Evolutionary conservation across 2,888 invertebrate genomes (phyloP).

Genomic region (Eupsilia transversa): DNA sequence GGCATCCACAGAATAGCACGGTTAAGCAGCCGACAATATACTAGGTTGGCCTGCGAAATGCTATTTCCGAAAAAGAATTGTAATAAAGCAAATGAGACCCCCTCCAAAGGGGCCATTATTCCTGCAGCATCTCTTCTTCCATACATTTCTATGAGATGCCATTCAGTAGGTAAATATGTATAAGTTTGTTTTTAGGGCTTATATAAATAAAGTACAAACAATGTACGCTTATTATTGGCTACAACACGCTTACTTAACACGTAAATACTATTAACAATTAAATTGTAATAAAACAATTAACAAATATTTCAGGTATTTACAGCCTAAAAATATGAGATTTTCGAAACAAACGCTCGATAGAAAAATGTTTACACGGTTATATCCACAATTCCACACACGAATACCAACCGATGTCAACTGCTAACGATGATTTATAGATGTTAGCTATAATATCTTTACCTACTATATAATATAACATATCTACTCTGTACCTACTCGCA

Average conservation of each 20-base stretch:
- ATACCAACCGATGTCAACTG: conserved; percentile 39
- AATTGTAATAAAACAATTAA: not conserved
- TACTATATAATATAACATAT: conserved; percentile 9
- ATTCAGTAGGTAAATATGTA: too few relatives aligned
- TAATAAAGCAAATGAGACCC: too few relatives aligned
- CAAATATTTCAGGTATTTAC: not conserved
- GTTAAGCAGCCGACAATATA: too few relatives aligned
- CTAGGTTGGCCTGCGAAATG: not conserved
- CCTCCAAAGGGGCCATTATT: too few relatives aligned
- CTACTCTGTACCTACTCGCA: conserved; percentile 23
- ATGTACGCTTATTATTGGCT: too few relatives aligned
- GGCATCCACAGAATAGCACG: not conserved
- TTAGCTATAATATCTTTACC: conserved; percentile 23
- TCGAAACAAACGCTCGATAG: conserved; percentile 5
- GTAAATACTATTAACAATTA: not conserved
- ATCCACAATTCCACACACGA: conserved; percentile 20
- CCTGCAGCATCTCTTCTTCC: not conserved
- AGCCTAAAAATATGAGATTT: not conserved
- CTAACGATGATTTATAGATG: conserved; percentile 56
- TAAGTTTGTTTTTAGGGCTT: too few relatives aligned
- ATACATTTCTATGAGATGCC: not conserved
- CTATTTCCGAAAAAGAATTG: not conserved
- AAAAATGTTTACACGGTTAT: conserved; percentile 41
- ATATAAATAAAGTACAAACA: too few relatives aligned
- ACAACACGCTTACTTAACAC: too few relatives aligned